Evolutionary conservation across 2,797 vertebrate genomes (phyloP), one percentile per base, ranked within the genome.

Genomic region (Heterohyrax brucei): DNA sequence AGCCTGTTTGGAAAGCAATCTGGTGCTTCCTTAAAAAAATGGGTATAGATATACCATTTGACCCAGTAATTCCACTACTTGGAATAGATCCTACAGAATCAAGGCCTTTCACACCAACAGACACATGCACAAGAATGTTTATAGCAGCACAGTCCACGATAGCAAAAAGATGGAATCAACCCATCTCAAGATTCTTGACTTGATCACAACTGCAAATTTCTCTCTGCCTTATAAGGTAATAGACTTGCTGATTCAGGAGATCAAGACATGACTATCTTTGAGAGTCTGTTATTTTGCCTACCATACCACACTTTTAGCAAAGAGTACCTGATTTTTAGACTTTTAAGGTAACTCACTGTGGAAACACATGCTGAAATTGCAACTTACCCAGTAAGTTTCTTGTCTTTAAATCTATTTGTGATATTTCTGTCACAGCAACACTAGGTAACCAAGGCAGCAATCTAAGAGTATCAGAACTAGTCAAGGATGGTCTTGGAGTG

Each of bases 261-360:
- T 68, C n/a, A 68, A 30, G 28, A 68, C 13, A 30, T 14, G 28
- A 30, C 4, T 13, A n/a, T 68, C 66, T 56, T 56, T 16, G 53
- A 56, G 53, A 16, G 53, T 12, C 53, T 14, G 1, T 56, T 56
- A 56, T 56, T 16, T 16, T 56, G 53, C 16, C 53, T 56, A 56
- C 66, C 3, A 30, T 13, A n/a, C 0, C 19, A 93, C 76, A 39
- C 48, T n/a, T 28, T 79, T 44, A 78, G 46, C 50, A 72, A 91
- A 39, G 10, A 86, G 30, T 73, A 44, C 7, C 24, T 7, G 30
- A 59, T 91, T 76, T 72, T 93, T 66, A 56, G 24, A 72, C 22
- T 28, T 96, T 92, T 62, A 94, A 90, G 80, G 44, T 75, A 30
- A 83, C 26, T 86, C 78, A 64, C 33, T 64, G 39, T 18, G 66